Evolutionary conservation across 1,140 invertebrate species (phyloP).

Genomic region (Phymastichus coffea): DNA sequence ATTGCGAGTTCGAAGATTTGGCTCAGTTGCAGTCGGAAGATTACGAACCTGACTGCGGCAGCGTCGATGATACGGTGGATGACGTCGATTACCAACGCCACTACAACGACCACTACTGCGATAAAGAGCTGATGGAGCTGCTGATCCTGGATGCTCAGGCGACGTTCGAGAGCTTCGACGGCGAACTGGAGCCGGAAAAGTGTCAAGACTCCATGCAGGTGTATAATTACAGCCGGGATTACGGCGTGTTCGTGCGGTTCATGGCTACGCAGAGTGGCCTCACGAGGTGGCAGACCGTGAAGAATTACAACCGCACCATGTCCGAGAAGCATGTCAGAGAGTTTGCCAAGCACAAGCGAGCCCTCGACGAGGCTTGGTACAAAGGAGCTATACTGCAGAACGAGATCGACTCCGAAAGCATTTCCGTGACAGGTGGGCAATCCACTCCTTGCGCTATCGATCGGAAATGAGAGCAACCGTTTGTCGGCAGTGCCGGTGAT

Average conservation of each 20-base stretch:
- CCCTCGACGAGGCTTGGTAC: conserved; percentile 92
- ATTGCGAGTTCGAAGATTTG: background rate
- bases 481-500: conserved; percentile 74
- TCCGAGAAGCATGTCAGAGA: conserved; percentile 5
- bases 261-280: conserved; percentile 86
- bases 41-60: conserved; percentile 13
- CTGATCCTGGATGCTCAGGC: conserved; percentile 85
- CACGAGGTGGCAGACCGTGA: conserved; percentile 71
- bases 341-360: conserved; percentile 53
- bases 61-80: conserved; percentile 15
- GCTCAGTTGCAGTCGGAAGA: background rate
- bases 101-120: conserved; percentile 74
- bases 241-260: conserved; percentile 73
- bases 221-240: conserved; percentile 55
- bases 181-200: conserved; percentile 60
- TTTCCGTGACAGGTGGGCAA: conserved; percentile 45
- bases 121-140: conserved; percentile 80
- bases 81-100: conserved; percentile 16
- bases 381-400: conserved; percentile 86
- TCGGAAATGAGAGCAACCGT: no score
- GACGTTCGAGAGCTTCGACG: conserved; percentile 70
- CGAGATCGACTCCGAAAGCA: conserved; percentile 66
- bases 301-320: background rate
- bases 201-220: conserved; percentile 39
- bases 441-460: background rate